These are phyloP conservation scores for Gymnocephalus cernua DNA, from an alignment of 2,113 vertebrate genomes.

Conservation along the genomic window DNA sequence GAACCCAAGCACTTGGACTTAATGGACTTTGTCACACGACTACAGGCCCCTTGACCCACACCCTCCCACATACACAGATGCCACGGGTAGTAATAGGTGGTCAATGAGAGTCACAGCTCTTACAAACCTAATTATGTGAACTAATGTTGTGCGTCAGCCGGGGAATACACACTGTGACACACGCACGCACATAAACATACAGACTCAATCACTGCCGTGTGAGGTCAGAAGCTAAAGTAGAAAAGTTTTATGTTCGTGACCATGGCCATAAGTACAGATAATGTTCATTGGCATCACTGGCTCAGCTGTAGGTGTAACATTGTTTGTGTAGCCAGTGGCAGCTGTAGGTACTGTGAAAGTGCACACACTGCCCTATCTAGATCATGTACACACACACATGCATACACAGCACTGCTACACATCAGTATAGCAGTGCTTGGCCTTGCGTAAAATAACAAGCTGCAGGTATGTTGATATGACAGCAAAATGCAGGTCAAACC, in stretches of 20 bases:
- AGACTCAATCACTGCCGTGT: slow-evolving; percentile 21
- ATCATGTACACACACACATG: not conserved
- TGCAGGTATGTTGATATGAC: slow-evolving; percentile 22
- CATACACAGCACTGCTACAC: slow-evolving; percentile 5
- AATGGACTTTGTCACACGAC: slow-evolving; percentile 67
- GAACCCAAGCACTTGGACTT: slow-evolving; percentile 67
- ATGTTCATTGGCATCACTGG: not conserved
- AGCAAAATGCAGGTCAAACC: slow-evolving; percentile 24
- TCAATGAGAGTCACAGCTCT: slow-evolving; percentile 71
- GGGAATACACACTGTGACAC: slow-evolving; percentile 41
- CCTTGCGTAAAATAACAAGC: slow-evolving; percentile 42
- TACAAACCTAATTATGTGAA: slow-evolving; percentile 77
- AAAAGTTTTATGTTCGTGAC: not conserved
- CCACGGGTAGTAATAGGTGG: slow-evolving; percentile 57
- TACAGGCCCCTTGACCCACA: slow-evolving; percentile 37
- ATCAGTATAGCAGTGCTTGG: not conserved
- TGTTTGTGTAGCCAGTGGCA: not conserved
- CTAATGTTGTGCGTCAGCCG: slow-evolving; percentile 56
- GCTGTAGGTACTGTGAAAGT: not conserved
- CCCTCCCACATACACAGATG: slow-evolving; percentile 50
- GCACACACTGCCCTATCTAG: not conserved
- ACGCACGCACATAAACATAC: slow-evolving; percentile 22
- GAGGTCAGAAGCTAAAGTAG: not conserved
- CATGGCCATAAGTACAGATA: not conserved
- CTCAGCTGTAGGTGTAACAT: not conserved